Base-by-base conservation (phyloP, 1,140 invertebrate species). In the Kradibia gibbosae region DNA sequence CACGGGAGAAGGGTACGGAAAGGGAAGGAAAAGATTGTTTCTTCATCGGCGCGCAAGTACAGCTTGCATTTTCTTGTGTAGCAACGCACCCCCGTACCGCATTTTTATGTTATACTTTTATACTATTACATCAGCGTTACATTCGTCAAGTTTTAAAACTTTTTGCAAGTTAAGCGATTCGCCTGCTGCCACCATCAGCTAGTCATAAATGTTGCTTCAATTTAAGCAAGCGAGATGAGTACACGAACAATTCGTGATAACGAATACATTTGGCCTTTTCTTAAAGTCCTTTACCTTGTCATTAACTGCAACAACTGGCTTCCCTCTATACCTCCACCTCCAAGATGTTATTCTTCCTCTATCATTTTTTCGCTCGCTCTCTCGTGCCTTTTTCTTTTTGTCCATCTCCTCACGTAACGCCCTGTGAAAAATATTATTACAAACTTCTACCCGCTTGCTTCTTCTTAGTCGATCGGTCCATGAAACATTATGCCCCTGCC, bases 171-270 rank as follows among this genome's bases (percentile, higher is more conserved):
- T 22, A 36, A 67, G 62, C 62, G 34, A 39, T 67, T 17, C 34
- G 17, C 53, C 50, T 15, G 53, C 73, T 36, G 55, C 53, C 73
- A 28, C 73, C 70, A 80, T 80, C 78, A 80, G 78, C 70, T 50
- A n/a, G 48, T 72, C 78, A 80, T 80, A 80, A 80, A 80, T 80
- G 78, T 80, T 70, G 70, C 48, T 60, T 57, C 39, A 28, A 80
- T 72, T n/a, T 20, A 34, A 53, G 57, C 70, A 78, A 57, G 73
- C 20, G 73, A 57, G 77, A 70, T 48, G 62, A 67, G 62, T 36
- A 57, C 31, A 57, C 31, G 65, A 34, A 55, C 39, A 57, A 70
- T 78, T 71, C 77, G 77, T 48, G 77, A 65, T 78, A 78, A 67
- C 42, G 3, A 10, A n/a, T n/a, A 28, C 60, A 42, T 71, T 79